Percentiles rank a stretch among this genome's conserved stretches.
Conservation (phyloP, 2,888 invertebrate genomes). For the Lithophane socia region DNA sequence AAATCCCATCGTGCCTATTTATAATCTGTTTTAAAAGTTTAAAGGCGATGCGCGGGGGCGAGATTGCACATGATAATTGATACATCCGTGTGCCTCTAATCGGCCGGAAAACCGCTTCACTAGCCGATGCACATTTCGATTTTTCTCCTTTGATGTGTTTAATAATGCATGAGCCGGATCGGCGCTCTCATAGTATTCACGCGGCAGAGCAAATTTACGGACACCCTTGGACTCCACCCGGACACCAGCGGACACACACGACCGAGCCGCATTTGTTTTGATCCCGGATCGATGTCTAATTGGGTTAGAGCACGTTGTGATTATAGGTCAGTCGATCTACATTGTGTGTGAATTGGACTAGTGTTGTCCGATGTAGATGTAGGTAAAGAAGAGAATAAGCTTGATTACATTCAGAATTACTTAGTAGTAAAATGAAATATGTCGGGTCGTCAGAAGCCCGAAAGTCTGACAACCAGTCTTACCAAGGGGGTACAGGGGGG, state of each 20-base stretch:
- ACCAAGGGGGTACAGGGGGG: no score
- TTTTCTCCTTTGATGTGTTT: conserved; percentile 91
- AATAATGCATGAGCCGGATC: conserved; percentile 87
- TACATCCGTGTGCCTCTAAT: conserved; percentile 85
- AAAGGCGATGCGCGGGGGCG: conserved; percentile 50
- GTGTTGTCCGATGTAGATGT: conserved; percentile 13
- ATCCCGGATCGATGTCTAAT: conserved; percentile 65
- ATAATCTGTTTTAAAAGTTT: conserved; percentile 15
- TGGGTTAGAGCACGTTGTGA: conserved; percentile 59
- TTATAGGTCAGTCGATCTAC: conserved; percentile 60
- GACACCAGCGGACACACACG: conserved; percentile 46
- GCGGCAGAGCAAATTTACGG: conserved; percentile 66
- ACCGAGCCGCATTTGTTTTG: conserved; percentile 60
- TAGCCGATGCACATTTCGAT: conserved; percentile 88
- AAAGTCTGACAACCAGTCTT: no score
- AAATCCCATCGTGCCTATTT: background rate
- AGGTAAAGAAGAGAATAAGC: background rate
- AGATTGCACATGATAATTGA: conserved; percentile 83
- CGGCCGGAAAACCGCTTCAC: conserved; percentile 88
- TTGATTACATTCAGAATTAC: background rate
- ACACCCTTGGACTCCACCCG: conserved; percentile 41
- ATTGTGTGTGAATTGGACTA: conserved; percentile 44
- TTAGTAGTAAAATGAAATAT: background rate
- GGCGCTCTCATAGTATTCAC: conserved; percentile 73
- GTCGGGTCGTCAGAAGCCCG: no score